These are phyloP conservation scores for Galerucella pusilla DNA, from an alignment of 2,888 invertebrate genomes.

Conservation along the genomic window DNA sequence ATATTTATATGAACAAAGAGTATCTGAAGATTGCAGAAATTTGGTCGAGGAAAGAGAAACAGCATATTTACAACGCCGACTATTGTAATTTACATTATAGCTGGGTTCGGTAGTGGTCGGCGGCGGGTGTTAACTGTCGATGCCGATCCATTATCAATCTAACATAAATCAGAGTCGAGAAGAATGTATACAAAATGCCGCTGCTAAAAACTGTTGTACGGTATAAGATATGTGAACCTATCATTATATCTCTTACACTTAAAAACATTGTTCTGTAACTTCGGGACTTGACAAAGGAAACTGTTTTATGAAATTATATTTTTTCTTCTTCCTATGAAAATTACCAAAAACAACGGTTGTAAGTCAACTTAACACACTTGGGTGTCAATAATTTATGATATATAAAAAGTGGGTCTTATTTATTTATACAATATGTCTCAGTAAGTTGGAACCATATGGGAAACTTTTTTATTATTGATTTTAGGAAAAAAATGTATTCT, in stretches of 20 bases:
- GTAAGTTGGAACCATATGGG: too few relatives aligned
- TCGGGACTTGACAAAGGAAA: background rate
- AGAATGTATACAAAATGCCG: conserved; percentile 55
- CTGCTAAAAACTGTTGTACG: background rate
- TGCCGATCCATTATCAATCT: conserved; percentile 64
- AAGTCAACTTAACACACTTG: too few relatives aligned
- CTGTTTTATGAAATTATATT: too few relatives aligned
- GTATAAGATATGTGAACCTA: conserved; percentile 50
- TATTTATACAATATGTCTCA: too few relatives aligned
- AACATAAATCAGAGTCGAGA: conserved; percentile 60
- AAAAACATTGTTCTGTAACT: conserved; percentile 9
- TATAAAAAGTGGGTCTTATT: too few relatives aligned
- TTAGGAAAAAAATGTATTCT: too few relatives aligned
- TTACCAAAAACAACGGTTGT: too few relatives aligned
- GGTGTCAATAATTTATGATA: too few relatives aligned
- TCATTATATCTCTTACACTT: conserved; percentile 49
- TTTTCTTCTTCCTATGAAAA: too few relatives aligned
- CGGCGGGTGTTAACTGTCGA: conserved; percentile 28
- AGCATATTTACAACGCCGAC: conserved; percentile 63
- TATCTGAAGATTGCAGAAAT: background rate
- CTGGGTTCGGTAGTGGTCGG: conserved; percentile 49
- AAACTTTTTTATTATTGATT: too few relatives aligned
- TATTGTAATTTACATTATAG: conserved; percentile 65
- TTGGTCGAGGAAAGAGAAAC: conserved; percentile 50
- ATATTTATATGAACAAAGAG: background rate